phyloP scores from a whole-genome alignment of 2,888 invertebrate genomes.

The Venusia cambrica region DNA sequence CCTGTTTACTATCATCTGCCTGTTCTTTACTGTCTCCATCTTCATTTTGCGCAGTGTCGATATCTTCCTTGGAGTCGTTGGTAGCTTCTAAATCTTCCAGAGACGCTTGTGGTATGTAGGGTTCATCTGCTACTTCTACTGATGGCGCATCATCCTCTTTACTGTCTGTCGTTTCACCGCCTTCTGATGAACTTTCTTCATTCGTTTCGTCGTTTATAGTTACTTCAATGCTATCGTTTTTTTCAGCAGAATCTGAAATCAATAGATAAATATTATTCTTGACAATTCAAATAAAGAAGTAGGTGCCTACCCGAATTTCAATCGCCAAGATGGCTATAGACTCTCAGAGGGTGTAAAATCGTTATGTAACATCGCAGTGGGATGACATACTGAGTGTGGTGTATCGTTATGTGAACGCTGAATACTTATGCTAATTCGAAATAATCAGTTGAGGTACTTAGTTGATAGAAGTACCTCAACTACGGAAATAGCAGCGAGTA shows the following conservation, averaged over 20 bases:
- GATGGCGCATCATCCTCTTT: conserved; percentile 60
- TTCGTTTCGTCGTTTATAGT: conserved; percentile 68
- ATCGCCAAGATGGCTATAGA: too few species aligned
- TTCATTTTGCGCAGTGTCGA: conserved; percentile 48
- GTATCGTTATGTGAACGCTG: too few species aligned
- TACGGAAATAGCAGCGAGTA: too few species aligned
- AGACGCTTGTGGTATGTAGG: conserved; percentile 68
- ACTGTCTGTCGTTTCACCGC: conserved; percentile 48
- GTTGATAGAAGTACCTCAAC: too few species aligned
- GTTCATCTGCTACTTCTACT: conserved; percentile 74
- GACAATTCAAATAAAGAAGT: too few species aligned
- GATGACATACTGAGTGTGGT: too few species aligned
- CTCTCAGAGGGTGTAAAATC: too few species aligned
- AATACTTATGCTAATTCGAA: too few species aligned
- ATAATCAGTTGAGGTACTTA: too few species aligned
- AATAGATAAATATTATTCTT: too few species aligned
- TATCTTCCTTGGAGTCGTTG: conserved; percentile 62
- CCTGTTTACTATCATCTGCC: conserved; percentile 43
- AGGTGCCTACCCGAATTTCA: too few species aligned
- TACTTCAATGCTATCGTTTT: conserved; percentile 76
- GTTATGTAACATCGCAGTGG: too few species aligned
- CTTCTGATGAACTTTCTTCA: conserved; percentile 65
- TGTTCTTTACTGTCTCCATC: conserved; percentile 58
- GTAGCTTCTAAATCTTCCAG: conserved; percentile 65
- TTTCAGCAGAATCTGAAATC: conserved; percentile 72